Evolutionary conservation across 2,797 vertebrate species (phyloP).

Genomic region (Phylloscopus collybita): DNA sequence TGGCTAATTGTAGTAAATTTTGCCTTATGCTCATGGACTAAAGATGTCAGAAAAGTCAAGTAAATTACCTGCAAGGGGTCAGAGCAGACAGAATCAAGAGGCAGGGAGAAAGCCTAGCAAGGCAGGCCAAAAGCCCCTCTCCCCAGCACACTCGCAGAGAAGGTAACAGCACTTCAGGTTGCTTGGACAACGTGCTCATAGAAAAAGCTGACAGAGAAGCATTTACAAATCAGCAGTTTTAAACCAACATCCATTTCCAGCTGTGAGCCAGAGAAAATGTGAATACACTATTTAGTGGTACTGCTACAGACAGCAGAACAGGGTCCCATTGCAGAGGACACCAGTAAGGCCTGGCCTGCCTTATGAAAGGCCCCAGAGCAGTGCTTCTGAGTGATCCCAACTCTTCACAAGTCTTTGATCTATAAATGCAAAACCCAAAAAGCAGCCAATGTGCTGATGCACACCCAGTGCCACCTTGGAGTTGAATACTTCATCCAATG

Average conservation of each 20-base stretch:
- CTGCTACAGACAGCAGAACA: neutral
- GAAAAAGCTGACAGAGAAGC: neutral
- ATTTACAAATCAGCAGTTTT: neutral
- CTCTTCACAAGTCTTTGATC: neutral
- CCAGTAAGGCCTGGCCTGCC: neutral
- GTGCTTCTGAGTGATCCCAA: neutral
- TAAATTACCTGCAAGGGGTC: neutral
- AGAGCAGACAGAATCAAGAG: neutral
- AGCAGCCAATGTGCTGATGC: neutral
- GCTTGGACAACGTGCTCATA: neutral
- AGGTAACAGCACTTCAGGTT: neutral
- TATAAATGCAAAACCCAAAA: neutral
- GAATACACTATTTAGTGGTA: neutral
- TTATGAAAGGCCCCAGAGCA: neutral
- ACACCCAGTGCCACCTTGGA: neutral
- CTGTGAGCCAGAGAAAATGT: neutral
- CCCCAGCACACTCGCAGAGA: neutral
- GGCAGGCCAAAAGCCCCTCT: neutral
- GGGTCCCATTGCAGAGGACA: neutral
- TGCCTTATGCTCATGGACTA: neutral
- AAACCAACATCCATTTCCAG: slow-evolving; percentile 19
- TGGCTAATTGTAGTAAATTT: neutral
- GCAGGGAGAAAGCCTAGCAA: neutral
- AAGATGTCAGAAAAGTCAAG: neutral
- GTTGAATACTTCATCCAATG: neutral